A percentile compares a stretch with the other conserved stretches of the same genome.
phyloP scores from a whole-genome alignment of 1,140 invertebrate genomes.

The Eubasilissa regina region DNA sequence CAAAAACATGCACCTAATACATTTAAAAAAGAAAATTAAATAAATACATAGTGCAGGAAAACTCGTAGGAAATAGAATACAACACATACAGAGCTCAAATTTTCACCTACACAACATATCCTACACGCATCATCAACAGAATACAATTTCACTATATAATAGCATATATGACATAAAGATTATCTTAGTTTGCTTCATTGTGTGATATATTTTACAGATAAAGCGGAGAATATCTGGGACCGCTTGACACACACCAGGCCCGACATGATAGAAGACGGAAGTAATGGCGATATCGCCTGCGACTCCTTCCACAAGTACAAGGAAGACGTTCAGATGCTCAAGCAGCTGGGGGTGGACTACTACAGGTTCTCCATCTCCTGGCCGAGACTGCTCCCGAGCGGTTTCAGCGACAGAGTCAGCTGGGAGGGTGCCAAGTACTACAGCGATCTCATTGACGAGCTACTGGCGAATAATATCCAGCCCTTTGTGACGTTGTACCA shows the following conservation, averaged over 20 bases:
- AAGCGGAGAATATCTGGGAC: constrained; percentile 70
- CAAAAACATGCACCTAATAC: no score
- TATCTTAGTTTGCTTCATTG: no score
- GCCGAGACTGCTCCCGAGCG: constrained; percentile 73
- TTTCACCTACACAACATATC: no score
- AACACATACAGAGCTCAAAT: no score
- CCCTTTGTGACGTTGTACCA: constrained; percentile 73
- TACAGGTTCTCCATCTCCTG: constrained; percentile 80
- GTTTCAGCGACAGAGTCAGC: constrained; percentile 70
- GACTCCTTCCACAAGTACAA: constrained; percentile 74
- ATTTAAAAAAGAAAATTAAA: no score
- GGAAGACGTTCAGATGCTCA: constrained; percentile 70
- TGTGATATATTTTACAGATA: constrained; percentile 46
- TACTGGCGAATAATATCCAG: constrained; percentile 71
- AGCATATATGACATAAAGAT: no score
- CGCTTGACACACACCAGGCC: constrained; percentile 68
- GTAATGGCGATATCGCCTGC: constrained; percentile 72
- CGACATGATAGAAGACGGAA: constrained; percentile 67
- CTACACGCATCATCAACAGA: no score
- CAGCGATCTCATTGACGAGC: constrained; percentile 59
- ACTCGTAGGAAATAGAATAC: no score
- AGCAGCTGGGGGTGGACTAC: constrained; percentile 68
- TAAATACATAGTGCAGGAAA: no score
- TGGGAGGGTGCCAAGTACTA: constrained; percentile 75
- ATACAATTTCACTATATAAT: no score